A percentile compares a stretch with the other conserved stretches of the same genome.
phyloP scores from a whole-genome alignment of 2,113 vertebrate genomes.

The Emydura subglobosa region DNA sequence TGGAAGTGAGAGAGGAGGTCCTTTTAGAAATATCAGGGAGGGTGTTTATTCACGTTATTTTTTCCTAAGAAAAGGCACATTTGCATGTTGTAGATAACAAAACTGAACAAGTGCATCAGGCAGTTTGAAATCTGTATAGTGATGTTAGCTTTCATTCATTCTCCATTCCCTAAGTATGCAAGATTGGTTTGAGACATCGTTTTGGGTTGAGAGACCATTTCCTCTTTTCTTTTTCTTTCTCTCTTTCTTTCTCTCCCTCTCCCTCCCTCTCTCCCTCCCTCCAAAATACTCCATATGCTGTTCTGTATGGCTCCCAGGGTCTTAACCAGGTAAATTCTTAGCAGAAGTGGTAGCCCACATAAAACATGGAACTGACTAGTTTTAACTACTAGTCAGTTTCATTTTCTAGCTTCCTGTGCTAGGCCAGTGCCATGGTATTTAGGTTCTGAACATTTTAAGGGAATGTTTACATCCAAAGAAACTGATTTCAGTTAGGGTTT shows the following conservation, averaged over 20 bases:
- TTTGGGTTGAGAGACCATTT: not conserved
- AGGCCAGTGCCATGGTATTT: not conserved
- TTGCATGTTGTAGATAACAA: not conserved
- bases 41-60: not conserved
- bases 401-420: not conserved
- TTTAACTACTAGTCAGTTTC: not conserved
- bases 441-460: not conserved
- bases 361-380: not conserved
- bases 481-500: not conserved
- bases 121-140: not conserved
- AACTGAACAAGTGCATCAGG: not conserved
- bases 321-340: not conserved
- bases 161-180: not conserved
- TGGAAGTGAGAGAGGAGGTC: not conserved
- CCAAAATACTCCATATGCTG: fast-evolving
- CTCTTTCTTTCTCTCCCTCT: no score
- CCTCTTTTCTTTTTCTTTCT: not conserved
- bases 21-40: not conserved
- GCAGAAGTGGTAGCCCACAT: not conserved
- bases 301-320: not conserved
- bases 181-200: not conserved
- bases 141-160: not conserved
- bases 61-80: not conserved
- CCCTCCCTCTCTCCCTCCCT: not conserved
- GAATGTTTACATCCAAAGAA: not conserved